Evolutionary conservation across 2,113 vertebrate genomes (phyloP).

Genomic region (chimpanzee (Pan troglodytes)): NHGRI_mPanTro3-v2.1_pri NC_072402.2:3736001-3736500

Average conservation of each 20-base stretch:
- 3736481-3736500: neutral
- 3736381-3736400: neutral
- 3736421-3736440: neutral
- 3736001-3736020: neutral
- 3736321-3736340: too few species aligned
- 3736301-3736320: too few species aligned
- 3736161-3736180: neutral
- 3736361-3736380: neutral
- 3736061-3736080: neutral
- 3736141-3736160: neutral
- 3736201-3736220: neutral
- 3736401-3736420: neutral
- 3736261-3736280: neutral
- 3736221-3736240: neutral
- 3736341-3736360: too few species aligned
- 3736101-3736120: neutral
- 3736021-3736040: neutral
- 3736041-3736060: neutral
- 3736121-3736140: neutral
- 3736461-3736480: neutral
- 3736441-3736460: neutral
- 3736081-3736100: neutral
- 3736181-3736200: neutral
- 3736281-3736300: neutral
- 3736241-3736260: neutral